Percentiles rank a stretch among this genome's conserved stretches.
Evolutionary conservation across 2,797 vertebrate species (phyloP).

Genomic region (Schizothorax lantsangensis): DNA sequence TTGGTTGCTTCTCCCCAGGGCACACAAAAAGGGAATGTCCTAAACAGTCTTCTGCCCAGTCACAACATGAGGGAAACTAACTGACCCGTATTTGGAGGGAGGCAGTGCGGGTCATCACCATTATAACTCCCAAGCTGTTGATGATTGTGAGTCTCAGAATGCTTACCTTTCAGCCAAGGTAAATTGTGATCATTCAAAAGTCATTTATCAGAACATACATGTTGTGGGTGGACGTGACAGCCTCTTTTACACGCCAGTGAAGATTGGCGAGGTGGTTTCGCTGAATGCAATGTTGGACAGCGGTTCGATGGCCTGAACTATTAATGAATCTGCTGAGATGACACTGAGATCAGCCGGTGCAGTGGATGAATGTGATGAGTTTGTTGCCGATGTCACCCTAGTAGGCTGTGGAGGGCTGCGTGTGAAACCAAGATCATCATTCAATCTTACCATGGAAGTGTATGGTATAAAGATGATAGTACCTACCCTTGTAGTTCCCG

Average conservation of each 20-base stretch:
- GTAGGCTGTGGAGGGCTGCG: constrained; percentile 39
- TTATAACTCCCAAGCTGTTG: constrained; percentile 11
- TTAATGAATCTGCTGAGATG: constrained; percentile 30
- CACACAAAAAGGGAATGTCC: constrained; percentile 28
- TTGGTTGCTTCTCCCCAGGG: constrained; percentile 28
- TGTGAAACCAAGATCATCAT: constrained; percentile 15
- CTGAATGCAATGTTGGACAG: constrained; percentile 44
- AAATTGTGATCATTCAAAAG: not conserved
- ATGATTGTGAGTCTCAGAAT: constrained; percentile 10
- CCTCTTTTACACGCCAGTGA: constrained; percentile 24
- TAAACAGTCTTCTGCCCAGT: not conserved
- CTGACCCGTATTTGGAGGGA: constrained; percentile 22
- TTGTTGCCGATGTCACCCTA: constrained; percentile 18
- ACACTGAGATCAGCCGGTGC: constrained; percentile 25
- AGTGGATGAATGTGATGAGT: not conserved
- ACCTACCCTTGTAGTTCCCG: constrained; percentile 24
- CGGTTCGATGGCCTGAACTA: constrained; percentile 36
- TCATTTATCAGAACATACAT: constrained; percentile 28
- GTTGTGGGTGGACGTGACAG: not conserved
- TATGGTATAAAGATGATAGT: constrained; percentile 42
- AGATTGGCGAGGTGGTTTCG: not conserved
- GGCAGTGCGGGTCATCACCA: not conserved
- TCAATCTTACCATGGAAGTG: constrained; percentile 39
- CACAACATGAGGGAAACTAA: not conserved
- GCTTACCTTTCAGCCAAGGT: not conserved